Evolutionary conservation across 53 echinoderm and acorn worm species (phyloP).

Genomic region (Crossaster papposus): DNA sequence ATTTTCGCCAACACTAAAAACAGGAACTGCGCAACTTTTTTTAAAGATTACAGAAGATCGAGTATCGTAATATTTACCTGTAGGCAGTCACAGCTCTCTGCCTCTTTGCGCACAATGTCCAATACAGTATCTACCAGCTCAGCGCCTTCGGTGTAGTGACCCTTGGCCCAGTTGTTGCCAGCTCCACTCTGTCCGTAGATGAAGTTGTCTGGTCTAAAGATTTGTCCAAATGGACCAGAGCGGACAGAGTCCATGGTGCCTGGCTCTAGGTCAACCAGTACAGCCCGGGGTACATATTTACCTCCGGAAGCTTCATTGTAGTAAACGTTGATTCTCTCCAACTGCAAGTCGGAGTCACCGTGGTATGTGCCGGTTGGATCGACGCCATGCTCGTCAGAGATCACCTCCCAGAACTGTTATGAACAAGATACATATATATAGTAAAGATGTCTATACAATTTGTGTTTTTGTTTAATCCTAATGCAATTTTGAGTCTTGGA

Average conservation of each 20-base stretch:
- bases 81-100: slow-evolving; percentile 93
- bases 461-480: no score
- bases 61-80: slow-evolving; percentile 56
- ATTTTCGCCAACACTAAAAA: no score
- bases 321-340: slow-evolving; percentile 98
- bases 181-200: slow-evolving; percentile 97
- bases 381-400: slow-evolving; percentile 97
- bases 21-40: no score
- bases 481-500: no score
- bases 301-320: slow-evolving; percentile 97
- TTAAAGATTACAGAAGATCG: no score
- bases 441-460: no score
- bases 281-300: slow-evolving; percentile 93
- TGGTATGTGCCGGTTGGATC: slow-evolving; percentile 97
- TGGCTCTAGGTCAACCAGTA: slow-evolving; percentile 95
- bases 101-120: slow-evolving; percentile 95
- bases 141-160: slow-evolving; percentile 98
- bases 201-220: slow-evolving; percentile 97
- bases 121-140: slow-evolving; percentile 97
- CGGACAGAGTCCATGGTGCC: slow-evolving; percentile 98
- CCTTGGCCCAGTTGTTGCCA: slow-evolving; percentile 99
- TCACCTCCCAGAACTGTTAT: slow-evolving; percentile 97
- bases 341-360: slow-evolving; percentile 95
- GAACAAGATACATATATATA: not conserved
- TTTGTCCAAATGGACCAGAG: slow-evolving; percentile 92